phyloP scores from a whole-genome alignment of 2,797 vertebrate species.

The Peromyscus eremicus region DNA sequence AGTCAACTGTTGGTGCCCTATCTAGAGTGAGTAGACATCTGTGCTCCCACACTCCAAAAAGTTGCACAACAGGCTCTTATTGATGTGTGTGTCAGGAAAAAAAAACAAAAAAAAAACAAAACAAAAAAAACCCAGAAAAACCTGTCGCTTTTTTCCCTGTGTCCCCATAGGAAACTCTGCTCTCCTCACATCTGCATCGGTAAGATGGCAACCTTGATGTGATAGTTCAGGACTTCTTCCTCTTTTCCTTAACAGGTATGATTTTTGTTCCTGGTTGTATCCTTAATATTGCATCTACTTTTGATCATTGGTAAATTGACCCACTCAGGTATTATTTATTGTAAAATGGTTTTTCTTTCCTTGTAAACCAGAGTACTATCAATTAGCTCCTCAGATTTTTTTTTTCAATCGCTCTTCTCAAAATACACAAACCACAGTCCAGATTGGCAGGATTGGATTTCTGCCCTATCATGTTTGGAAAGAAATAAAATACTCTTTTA shows the following conservation, averaged over 20 bases:
- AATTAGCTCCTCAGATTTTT: conserved; percentile 21
- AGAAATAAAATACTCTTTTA: conserved; percentile 44
- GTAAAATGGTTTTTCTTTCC: conserved; percentile 9
- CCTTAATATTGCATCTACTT: conserved; percentile 25
- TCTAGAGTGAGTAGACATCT: no score
- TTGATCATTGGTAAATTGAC: background rate
- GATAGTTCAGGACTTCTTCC: background rate
- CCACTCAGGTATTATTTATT: conserved; percentile 7
- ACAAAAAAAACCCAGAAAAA: background rate
- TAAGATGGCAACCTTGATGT: background rate
- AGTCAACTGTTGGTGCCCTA: background rate
- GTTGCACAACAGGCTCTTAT: background rate
- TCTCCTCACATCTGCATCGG: background rate
- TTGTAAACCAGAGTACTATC: background rate
- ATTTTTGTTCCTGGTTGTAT: background rate
- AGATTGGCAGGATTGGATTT: background rate
- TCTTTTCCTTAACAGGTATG: background rate
- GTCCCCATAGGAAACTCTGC: background rate
- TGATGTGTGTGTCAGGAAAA: background rate
- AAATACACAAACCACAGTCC: background rate
- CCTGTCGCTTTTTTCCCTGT: background rate
- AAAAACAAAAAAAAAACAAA: background rate
- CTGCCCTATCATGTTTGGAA: background rate
- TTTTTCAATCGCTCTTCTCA: conserved; percentile 20
- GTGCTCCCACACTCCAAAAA: background rate